phyloP scores from a whole-genome alignment of 1,140 invertebrate species.

The Hyles euphorbiae region DNA sequence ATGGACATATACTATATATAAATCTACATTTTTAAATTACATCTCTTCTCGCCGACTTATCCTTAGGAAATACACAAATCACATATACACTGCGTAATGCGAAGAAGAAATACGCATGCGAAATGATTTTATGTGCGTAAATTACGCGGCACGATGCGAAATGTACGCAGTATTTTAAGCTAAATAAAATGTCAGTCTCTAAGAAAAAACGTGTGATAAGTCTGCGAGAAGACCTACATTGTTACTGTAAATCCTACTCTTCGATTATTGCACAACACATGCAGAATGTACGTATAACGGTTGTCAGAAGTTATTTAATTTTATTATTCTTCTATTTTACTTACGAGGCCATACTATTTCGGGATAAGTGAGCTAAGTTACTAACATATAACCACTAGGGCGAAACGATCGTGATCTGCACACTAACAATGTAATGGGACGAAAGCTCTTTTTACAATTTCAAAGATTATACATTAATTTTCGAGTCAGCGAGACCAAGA shows the following conservation, averaged over 20 bases:
- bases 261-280: conserved; percentile 71
- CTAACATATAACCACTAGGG: too few species aligned
- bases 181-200: conserved; percentile 40
- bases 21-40: conserved; percentile 55
- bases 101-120: background rate
- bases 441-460: too few species aligned
- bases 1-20: conserved; percentile 68
- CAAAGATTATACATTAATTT: background rate
- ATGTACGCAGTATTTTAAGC: conserved; percentile 6
- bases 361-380: conserved; percentile 17
- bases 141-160: background rate
- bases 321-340: conserved; percentile 30
- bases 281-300: conserved; percentile 42
- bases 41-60: conserved; percentile 57
- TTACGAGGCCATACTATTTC: conserved; percentile 31
- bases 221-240: conserved; percentile 58
- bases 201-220: conserved; percentile 33
- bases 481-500: background rate
- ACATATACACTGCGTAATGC: conserved; percentile 2
- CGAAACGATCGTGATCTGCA: background rate
- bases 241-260: conserved; percentile 49
- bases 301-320: conserved; percentile 28
- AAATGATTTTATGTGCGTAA: background rate
- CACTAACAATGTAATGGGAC: too few species aligned
- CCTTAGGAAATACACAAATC: conserved; percentile 12